These are phyloP conservation scores for Alouatta palliata DNA, from an alignment of 2,113 vertebrate species.

Conservation along the genomic window DNA sequence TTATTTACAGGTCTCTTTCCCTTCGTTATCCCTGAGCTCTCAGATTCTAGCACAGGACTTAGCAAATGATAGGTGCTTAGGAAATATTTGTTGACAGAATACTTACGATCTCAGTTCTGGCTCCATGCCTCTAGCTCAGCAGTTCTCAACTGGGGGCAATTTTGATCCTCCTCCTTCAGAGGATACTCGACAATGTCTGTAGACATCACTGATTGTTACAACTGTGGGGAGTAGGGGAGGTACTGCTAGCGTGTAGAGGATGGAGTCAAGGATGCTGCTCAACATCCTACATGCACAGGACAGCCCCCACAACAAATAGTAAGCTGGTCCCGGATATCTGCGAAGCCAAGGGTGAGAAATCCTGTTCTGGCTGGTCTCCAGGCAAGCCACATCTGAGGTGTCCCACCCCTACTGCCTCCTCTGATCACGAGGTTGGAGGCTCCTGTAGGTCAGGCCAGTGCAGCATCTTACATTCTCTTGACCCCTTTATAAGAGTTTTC, in stretches of 20 bases:
- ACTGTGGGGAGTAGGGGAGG: background rate
- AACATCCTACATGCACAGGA: background rate
- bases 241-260: too few species aligned
- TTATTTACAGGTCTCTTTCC: background rate
- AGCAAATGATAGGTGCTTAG: background rate
- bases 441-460: fast-evolving
- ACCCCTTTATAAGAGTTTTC: too few species aligned
- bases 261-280: background rate
- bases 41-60: background rate
- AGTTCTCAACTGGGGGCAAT: background rate
- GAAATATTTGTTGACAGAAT: background rate
- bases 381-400: fast-evolving
- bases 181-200: too few species aligned
- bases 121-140: background rate
- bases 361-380: fast-evolving
- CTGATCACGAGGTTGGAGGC: background rate
- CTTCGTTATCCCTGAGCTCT: background rate
- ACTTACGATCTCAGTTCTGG: too few species aligned
- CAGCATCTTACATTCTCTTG: fast-evolving
- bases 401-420: background rate
- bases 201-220: too few species aligned
- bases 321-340: fast-evolving
- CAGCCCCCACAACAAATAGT: too few species aligned
- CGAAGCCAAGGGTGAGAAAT: fast-evolving
- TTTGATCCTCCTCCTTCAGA: background rate